Conservation (phyloP, 2,797 vertebrate species). For the Pristis pectinata region DNA sequence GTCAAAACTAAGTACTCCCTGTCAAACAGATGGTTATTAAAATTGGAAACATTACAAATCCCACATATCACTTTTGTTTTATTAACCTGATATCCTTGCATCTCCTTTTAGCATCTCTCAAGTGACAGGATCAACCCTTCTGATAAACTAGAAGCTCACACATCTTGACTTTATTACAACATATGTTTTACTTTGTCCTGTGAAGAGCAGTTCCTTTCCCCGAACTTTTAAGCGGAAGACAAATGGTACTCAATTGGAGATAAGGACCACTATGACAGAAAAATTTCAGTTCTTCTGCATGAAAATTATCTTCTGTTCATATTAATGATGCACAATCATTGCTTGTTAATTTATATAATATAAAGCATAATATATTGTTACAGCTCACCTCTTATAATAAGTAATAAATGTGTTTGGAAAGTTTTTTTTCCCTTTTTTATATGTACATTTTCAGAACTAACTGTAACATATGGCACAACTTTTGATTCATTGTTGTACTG, state of each 20-base stretch:
- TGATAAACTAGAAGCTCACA: neutral
- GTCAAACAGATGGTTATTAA: neutral
- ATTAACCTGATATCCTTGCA: neutral
- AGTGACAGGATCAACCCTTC: neutral
- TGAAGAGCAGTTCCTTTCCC: too few species aligned
- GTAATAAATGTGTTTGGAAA: too few species aligned
- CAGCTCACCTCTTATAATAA: too few species aligned
- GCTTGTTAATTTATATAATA: too few species aligned
- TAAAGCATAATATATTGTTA: too few species aligned
- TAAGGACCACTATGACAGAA: neutral
- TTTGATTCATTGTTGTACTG: too few species aligned
- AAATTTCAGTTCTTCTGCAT: neutral
- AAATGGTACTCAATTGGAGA: neutral
- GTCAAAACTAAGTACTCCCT: neutral
- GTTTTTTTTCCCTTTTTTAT: too few species aligned
- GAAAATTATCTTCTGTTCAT: neutral
- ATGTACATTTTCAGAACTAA: too few species aligned
- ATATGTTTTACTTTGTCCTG: neutral
- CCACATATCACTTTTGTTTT: neutral
- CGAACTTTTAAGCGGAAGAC: neutral
- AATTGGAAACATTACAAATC: neutral
- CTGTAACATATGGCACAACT: too few species aligned
- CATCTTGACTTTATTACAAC: neutral
- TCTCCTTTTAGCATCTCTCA: neutral
- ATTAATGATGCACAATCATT: neutral